A percentile compares a stretch with the other conserved stretches of the same genome.
phyloP scores from a whole-genome alignment of 1,140 invertebrate species.

The Dryas iulia region DNA sequence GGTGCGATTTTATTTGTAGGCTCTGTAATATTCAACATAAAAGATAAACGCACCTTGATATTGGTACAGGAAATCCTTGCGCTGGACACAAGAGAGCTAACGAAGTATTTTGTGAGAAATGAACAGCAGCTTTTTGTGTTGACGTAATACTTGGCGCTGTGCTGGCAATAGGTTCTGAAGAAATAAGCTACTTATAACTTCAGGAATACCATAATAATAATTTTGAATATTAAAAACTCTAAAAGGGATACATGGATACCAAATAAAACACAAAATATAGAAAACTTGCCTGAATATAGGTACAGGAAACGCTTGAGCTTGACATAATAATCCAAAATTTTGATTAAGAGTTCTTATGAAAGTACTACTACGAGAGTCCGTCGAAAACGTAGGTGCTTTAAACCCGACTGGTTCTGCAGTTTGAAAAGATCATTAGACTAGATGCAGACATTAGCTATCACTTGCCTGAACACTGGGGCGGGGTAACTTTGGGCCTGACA shows the following conservation, averaged over 20 bases:
- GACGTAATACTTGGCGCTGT: conserved; percentile 81
- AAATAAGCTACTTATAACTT: conserved; percentile 31
- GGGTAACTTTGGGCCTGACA: conserved; percentile 87
- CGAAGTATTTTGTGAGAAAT: conserved; percentile 61
- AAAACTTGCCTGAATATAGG: conserved; percentile 86
- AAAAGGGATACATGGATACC: not conserved
- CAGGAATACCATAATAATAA: not conserved
- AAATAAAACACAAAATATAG: not conserved
- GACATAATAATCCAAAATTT: conserved; percentile 83
- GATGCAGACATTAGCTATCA: conserved; percentile 26
- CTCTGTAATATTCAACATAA: conserved; percentile 57
- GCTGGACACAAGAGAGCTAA: conserved; percentile 84
- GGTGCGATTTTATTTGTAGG: conserved; percentile 75
- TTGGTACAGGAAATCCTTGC: conserved; percentile 85
- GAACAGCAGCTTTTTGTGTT: conserved; percentile 69
- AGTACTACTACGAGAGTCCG: conserved; percentile 84
- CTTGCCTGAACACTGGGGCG: conserved; percentile 85
- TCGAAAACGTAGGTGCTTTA: conserved; percentile 85
- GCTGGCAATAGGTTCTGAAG: conserved; percentile 82
- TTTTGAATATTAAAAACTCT: not conserved
- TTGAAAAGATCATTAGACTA: conserved; percentile 42
- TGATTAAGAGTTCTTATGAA: conserved; percentile 75
- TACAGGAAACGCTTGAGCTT: conserved; percentile 88
- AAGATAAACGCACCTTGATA: conserved; percentile 83
- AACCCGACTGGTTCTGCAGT: conserved; percentile 86